phyloP scores from a whole-genome alignment of 2,797 vertebrate genomes.

The Pipistrellus kuhlii region DNA sequence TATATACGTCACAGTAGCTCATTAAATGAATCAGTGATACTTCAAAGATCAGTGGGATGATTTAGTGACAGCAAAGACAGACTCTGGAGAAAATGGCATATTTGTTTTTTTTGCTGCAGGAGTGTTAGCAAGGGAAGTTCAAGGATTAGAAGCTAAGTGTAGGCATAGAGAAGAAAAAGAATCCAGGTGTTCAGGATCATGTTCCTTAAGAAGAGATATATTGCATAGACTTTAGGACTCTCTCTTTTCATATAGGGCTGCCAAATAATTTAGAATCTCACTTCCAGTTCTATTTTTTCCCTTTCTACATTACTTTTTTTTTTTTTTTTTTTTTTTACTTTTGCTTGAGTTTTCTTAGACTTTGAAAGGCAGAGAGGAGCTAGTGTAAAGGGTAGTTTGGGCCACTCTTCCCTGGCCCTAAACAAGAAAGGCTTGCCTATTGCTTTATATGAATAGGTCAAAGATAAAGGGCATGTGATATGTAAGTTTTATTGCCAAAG shows the following conservation, averaged over 20 bases:
- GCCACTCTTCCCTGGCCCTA: not conserved
- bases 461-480: not conserved
- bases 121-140: constrained; percentile 52
- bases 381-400: not conserved
- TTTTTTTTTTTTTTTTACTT: constrained; percentile 12
- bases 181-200: not conserved
- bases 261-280: not conserved
- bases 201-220: not conserved
- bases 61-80: constrained; percentile 45
- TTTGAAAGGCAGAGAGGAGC: constrained; percentile 12
- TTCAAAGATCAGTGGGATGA: constrained; percentile 51
- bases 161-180: constrained; percentile 1
- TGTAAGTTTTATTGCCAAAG: not conserved
- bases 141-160: not conserved
- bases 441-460: not conserved
- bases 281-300: constrained; percentile 1
- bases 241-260: not conserved
- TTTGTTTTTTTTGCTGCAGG: constrained; percentile 58
- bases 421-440: not conserved
- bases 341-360: not conserved
- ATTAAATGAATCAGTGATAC: constrained; percentile 57
- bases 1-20: not conserved
- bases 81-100: constrained; percentile 24
- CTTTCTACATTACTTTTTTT: not conserved
- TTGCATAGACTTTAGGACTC: not conserved